Base-by-base conservation (phyloP, 2,888 invertebrate species). In the Yponomeuta cagnagella region DNA sequence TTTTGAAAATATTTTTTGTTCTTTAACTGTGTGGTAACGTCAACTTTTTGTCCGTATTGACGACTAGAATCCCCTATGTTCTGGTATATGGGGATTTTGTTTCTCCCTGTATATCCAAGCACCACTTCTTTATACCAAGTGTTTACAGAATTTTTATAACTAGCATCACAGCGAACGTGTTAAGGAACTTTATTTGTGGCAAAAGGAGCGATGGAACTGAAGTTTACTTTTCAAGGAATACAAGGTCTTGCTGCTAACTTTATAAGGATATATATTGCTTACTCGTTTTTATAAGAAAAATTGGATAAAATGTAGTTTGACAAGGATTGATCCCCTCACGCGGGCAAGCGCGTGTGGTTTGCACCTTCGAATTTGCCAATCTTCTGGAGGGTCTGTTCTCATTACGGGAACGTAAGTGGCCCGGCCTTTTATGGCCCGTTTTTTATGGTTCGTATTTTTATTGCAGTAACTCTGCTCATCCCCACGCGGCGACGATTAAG, bases 311-410 rank as follows among this genome's bases (percentile, higher is more conserved):
- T 23, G n/a, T 68, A 48, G 23, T 65, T 43, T 68, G 68, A 68
- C 68, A 68, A 23, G 48, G 68, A 68, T 68, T 68, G 68, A 68
- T 68, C 48, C 33, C 23, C 68, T 68, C 48, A 68, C n/a, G 23
- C 23, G 48, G n/a, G 68, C 15, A 30, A 4, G 43, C 43, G 43
- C 37, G 68, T 37, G 68, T 48, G 68, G 68, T 37, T 48, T 68
- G 48, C 67, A 48, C 43, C 48, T 68, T 43, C 68, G 10, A 15
- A 5, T 48, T 65, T 43, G 68, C 68, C 68, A 70, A 70, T 65
- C 43, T 48, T 65, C 37, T 67, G 58, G 67, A 48, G 37, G 48
- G 48, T 23, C 48, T 48, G 68, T 37, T 68, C 48, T 68, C 68
- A 68, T 68, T 68, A 67, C 15, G 67, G 43, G 48, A 9, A 43